Base-by-base conservation (phyloP, 2,888 invertebrate genomes). In the Icerya purchasi region DNA sequence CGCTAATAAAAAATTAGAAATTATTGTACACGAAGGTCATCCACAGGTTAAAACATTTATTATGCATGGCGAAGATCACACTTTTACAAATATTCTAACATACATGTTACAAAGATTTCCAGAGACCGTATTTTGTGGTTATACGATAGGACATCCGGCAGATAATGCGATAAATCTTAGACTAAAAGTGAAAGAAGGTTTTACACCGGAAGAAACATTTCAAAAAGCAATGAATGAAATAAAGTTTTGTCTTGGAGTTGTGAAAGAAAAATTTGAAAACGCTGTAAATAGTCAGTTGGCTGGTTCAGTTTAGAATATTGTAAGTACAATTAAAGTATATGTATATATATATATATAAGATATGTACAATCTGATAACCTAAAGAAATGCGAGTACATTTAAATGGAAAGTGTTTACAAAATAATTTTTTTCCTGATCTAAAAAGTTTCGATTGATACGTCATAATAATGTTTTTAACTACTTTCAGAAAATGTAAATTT, bases 81-180 rank as follows among this genome's bases (percentile, higher is more conserved):
- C 63, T n/a, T 23, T 63, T 22, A 61, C 61, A 24, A 62, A 61
- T 21, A 21, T 63, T 23, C 52, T 63, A 14, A 60, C 63, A 1
- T 62, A 62, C 52, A 50, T 63, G 21, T 56, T 63, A 57, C 61
- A 63, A 53, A 61, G 56, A 58, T 56, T 63, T 52, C 61, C 63
- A 0, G 63, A 63, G 57, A 63, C 63, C 1, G 61, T 60, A 53
- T 63, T 63, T 10, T 63, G 63, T 54, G 63, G 61, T 21, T 63
- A 61, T 57, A 62, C 63, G 2, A 61, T 63, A 19, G 60, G 60
- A 51, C 63, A 63, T 57, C 63, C 63, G 5, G 60, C 61, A 19
- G 61, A 63, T 56, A 61, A 59, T 54, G 60, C 54, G 25, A 50
- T 63, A 36, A 61, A 63, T 50, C 2, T 63, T 8, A 25, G 63